Evolutionary conservation across 1,140 invertebrate species (phyloP), one percentile per base, ranked within the genome.

Genomic region (Vanessa tameamea): DNA sequence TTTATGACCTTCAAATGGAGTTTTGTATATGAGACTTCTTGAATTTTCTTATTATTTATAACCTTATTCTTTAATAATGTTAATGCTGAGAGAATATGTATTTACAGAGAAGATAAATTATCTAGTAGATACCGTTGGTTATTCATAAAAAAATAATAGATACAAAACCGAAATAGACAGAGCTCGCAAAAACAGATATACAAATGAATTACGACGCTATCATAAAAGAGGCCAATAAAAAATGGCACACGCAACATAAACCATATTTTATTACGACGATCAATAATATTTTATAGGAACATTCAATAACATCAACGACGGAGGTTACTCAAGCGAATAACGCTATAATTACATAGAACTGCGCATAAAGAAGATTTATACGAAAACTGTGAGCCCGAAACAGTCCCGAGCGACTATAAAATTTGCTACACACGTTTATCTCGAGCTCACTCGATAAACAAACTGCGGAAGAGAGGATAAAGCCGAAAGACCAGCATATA

Each of bases 241-340:
- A 90, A 85, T 85, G 77, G 76, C 75, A 73, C 72, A 70, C 67
- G 76, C 77, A 72, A 66, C 87, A 88, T 90, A 92, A 92, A 90
- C 75, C 81, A 87, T 83, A 76, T 88, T 90, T 92, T 89, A 91
- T 89, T 85, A 81, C 74, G 16, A 64, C 82, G 66, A 92, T 92
- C 89, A 89, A 92, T 90, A 89, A 90, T 86, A 86, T 86, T 87
- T 90, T 90, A 90, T 90, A 81, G 81, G 81, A 81, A 79, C 87
- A 86, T 89, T 91, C 90, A 89, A 89, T 91, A 90, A 88, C 86
- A 84, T 82, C 79, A 85, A 86, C 79, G 73, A 78, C 77, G 80
- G 77, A 81, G 82, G 82, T 86, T 78, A 80, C 77, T 86, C 83
- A 80, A 80, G 85, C 89, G 87, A 81, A 87, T 87, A 88, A 90